Evolutionary conservation across 2,888 invertebrate species (phyloP).

Genomic region (Heterodera filipjevi): DNA sequence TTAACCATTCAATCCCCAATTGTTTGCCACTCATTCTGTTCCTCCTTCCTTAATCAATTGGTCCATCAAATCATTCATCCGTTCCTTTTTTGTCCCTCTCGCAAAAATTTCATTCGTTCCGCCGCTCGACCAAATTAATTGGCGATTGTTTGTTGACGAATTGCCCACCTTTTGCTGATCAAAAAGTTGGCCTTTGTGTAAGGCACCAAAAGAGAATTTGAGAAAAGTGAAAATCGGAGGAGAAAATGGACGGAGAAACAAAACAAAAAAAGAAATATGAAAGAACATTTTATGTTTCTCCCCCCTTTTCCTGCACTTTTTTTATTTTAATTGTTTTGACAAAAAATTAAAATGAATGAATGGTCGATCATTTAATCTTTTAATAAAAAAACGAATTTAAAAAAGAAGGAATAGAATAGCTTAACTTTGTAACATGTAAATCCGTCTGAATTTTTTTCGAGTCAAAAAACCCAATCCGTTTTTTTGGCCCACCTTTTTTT

Average conservation of each 20-base stretch:
- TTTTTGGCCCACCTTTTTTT: too few relatives aligned
- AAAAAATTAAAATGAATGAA: too few relatives aligned
- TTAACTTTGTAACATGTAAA: too few relatives aligned
- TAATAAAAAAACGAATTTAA: too few relatives aligned
- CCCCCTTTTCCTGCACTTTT: too few relatives aligned
- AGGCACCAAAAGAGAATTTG: not conserved
- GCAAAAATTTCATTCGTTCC: not conserved
- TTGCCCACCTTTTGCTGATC: not conserved
- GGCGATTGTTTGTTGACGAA: slow-evolving; percentile 2
- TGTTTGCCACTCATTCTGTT: not conserved
- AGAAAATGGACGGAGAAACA: not conserved
- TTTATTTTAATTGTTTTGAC: too few relatives aligned
- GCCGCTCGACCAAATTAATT: slow-evolving; percentile 1
- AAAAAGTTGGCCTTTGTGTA: not conserved
- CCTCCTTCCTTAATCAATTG: not conserved
- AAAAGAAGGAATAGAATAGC: too few relatives aligned
- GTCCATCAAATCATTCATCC: not conserved
- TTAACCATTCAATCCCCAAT: not conserved
- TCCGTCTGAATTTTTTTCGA: too few relatives aligned
- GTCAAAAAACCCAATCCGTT: too few relatives aligned
- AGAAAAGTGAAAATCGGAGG: not conserved
- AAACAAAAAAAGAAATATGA: not conserved
- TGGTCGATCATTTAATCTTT: too few relatives aligned
- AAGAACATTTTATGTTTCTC: too few relatives aligned
- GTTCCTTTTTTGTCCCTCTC: not conserved